A percentile compares a stretch with the other conserved stretches of the same genome.
phyloP scores from a whole-genome alignment of 1,140 invertebrate genomes.

The Campoletis sonorensis region DNA sequence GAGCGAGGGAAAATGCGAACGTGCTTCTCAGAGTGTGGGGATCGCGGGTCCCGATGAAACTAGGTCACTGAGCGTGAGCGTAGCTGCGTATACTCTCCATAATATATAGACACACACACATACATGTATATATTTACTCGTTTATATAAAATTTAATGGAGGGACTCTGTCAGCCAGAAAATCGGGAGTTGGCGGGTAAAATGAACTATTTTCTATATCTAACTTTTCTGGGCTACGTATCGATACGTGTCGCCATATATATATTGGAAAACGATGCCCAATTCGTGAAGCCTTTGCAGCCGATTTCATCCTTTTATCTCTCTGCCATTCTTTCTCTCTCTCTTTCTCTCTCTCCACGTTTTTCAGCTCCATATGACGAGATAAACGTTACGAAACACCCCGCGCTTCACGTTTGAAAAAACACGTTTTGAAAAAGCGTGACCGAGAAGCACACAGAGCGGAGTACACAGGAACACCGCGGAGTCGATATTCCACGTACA shows the following conservation, averaged over 20 bases:
- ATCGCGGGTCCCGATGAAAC: constrained; percentile 41
- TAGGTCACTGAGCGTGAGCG: constrained; percentile 39
- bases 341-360: not conserved
- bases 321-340: not conserved
- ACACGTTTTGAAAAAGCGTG: not conserved
- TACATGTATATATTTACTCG: not conserved
- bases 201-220: not conserved
- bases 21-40: not conserved
- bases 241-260: not conserved
- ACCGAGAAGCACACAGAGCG: not conserved
- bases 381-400: not conserved
- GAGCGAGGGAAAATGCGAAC: constrained; percentile 17
- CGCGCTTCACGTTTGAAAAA: not conserved
- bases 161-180: constrained; percentile 13
- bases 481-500: not conserved
- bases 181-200: constrained; percentile 28
- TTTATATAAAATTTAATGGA: constrained; percentile 17
- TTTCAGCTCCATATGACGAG: not conserved
- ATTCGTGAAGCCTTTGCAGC: not conserved
- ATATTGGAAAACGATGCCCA: not conserved
- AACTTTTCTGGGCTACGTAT: not conserved
- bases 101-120: not conserved
- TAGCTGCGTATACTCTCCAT: constrained; percentile 33
- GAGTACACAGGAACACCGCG: not conserved
- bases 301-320: not conserved